Base-by-base conservation (phyloP, 2,888 invertebrate species). In the Eumacrocentrus americanus region DNA sequence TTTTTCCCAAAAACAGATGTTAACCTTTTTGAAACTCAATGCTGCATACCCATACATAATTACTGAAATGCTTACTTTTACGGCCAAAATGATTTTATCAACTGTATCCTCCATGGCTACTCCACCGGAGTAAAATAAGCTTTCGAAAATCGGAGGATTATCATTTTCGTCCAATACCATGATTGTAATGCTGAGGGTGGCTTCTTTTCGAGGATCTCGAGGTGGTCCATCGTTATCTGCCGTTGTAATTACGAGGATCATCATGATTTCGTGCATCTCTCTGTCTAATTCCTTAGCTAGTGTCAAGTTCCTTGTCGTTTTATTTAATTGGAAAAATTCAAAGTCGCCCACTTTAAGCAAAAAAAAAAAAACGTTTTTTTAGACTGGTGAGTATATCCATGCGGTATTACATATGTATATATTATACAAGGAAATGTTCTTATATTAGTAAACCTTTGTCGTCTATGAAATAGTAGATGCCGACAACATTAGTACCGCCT, bases 81-180 rank as follows among this genome's bases (percentile, higher is more conserved):
- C 78, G 4, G 78, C 81, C 0, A 86, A 70, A 14, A 87, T 76
- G n/a, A 78, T 76, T 64, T 83, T 84, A 61, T 80, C 81, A 37
- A 83, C 78, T 6, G 71, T 69, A 69, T 85, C 84, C 0, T 74
- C 71, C 0, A 79, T 76, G 1, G 85, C 83, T 25, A 86, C 83
- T 14, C 86, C 86, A 2, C 83, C 85, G 0, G 83, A 82, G 81
- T 84, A 86, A 2, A 82, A 57, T 0, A 71, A 55, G n/a, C 77
- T 72, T 3, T 71, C 73, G 76, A 88, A 89, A 40, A 74, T 70
- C 0, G 89, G 89, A 9, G 72, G 50, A 44, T 85, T 83, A 42
- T 87, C 87, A 67, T 88, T 85, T 0, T 85, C 83, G 75, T 88
- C 88, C 29, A 84, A 78, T 62, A 86, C 86, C 47, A 72, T 75